phyloP scores from a whole-genome alignment of 2,797 vertebrate genomes.

The Smutsia temminckii region DNA sequence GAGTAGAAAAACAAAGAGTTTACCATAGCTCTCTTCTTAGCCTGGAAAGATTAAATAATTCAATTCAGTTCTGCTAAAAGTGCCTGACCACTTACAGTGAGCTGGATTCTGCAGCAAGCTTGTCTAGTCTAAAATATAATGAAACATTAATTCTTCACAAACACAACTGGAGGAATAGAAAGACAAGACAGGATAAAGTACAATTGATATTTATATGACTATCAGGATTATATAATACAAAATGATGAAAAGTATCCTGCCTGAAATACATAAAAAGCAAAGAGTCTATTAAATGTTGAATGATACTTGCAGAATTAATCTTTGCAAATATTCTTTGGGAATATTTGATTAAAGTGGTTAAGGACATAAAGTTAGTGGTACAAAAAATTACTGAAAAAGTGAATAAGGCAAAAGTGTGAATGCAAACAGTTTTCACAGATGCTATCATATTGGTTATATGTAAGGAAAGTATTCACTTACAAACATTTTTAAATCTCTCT shows the following conservation, averaged over 20 bases:
- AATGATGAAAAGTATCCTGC: not conserved
- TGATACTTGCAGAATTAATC: not conserved
- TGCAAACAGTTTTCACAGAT: conserved; percentile 16
- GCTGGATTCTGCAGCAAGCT: not conserved
- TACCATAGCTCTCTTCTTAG: not conserved
- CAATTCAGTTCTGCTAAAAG: conserved; percentile 43
- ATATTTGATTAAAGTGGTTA: conserved; percentile 9
- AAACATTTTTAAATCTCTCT: not conserved
- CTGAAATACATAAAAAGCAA: not conserved
- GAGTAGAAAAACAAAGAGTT: not conserved
- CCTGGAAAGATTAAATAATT: not conserved
- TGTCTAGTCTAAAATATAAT: not conserved
- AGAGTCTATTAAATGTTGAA: not conserved
- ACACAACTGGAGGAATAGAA: not conserved
- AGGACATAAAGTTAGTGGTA: not conserved
- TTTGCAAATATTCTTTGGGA: not conserved
- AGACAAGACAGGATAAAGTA: not conserved
- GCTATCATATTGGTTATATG: not conserved
- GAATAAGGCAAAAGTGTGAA: not conserved
- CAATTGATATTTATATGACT: not conserved
- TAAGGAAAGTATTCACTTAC: conserved; percentile 18
- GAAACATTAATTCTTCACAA: not conserved
- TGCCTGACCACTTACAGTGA: conserved; percentile 11
- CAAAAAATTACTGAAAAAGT: no score
- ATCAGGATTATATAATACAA: not conserved